Percentiles rank a stretch among this genome's conserved stretches.
These are phyloP conservation scores for Drosophila equinoxialis DNA, from an alignment of 1,140 invertebrate species.

Conservation along the genomic window DNA sequence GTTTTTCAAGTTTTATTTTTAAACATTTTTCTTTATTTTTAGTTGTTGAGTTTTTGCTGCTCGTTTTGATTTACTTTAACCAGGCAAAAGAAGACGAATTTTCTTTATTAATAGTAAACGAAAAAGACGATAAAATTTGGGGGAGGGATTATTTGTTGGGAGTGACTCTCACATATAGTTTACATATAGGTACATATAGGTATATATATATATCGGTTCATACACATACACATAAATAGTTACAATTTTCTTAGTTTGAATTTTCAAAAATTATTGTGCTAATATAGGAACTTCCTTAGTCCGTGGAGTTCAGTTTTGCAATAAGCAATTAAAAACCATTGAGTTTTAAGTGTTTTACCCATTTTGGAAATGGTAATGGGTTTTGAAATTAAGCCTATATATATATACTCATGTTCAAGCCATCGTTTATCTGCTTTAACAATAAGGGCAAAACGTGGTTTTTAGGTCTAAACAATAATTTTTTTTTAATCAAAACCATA, in stretches of 20 bases:
- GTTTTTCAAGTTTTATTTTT: constrained; percentile 23
- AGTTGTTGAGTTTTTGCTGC: constrained; percentile 34
- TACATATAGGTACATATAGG: constrained; percentile 4
- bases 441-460: neutral
- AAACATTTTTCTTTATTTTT: constrained; percentile 34
- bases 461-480: neutral
- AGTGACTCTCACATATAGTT: constrained; percentile 14
- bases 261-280: constrained; percentile 77
- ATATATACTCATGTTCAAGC: too few species aligned
- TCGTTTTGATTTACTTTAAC: neutral
- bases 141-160: constrained; percentile 17
- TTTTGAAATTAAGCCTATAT: neutral
- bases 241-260: constrained; percentile 46
- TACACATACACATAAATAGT: constrained; percentile 41
- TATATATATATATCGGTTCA: constrained; percentile 40
- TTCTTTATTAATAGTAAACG: constrained; percentile 35
- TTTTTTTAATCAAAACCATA: neutral
- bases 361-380: constrained; percentile 21
- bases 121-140: constrained; percentile 18
- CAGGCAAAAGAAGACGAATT: constrained; percentile 43
- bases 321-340: constrained; percentile 50
- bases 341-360: constrained; percentile 18
- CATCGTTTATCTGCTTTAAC: neutral
- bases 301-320: constrained; percentile 44
- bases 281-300: constrained; percentile 66